Conservation (phyloP, 2,888 invertebrate species). For the Ophion ventricosus region DNA sequence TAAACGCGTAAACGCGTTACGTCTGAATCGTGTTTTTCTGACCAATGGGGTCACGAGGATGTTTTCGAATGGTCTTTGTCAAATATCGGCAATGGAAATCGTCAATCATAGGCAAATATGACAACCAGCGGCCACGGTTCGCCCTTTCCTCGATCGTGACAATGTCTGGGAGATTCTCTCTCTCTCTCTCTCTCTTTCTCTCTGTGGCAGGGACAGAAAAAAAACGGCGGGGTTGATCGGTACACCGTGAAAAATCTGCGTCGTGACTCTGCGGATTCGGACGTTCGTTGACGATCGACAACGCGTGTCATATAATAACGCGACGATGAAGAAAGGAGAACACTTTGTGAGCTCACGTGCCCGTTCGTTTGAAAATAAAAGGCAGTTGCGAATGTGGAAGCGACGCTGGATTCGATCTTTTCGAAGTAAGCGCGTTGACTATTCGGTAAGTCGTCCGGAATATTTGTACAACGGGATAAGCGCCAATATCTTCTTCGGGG, state of each 20-base stretch:
- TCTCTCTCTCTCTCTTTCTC: not conserved
- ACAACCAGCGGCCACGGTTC: conserved; percentile 77
- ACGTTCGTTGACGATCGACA: conserved; percentile 65
- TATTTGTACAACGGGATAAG: not conserved
- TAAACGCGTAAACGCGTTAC: conserved; percentile 63
- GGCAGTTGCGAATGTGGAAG: not conserved
- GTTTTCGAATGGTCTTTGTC: conserved; percentile 53
- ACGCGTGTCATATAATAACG: conserved; percentile 14
- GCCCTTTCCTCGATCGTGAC: conserved; percentile 66
- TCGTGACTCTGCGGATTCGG: conserved; percentile 81
- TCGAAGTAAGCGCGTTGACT: not conserved
- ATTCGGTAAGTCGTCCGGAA: conserved; percentile 4
- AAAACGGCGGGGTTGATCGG: conserved; percentile 70
- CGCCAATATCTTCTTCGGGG: not conserved
- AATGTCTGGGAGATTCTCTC: conserved; percentile 42
- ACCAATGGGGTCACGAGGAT: conserved; percentile 57
- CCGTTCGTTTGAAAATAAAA: conserved; percentile 6
- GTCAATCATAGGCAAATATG: conserved; percentile 83
- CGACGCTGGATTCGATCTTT: not conserved
- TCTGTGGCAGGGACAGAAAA: conserved; percentile 2
- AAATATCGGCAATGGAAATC: conserved; percentile 71
- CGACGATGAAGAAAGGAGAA: conserved; percentile 31
- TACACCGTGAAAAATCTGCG: conserved; percentile 81
- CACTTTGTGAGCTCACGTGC: conserved; percentile 22
- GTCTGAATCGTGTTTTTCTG: conserved; percentile 45